These are phyloP conservation scores for Sander vitreus DNA, from an alignment of 2,113 vertebrate genomes.

Conservation along the genomic window DNA sequence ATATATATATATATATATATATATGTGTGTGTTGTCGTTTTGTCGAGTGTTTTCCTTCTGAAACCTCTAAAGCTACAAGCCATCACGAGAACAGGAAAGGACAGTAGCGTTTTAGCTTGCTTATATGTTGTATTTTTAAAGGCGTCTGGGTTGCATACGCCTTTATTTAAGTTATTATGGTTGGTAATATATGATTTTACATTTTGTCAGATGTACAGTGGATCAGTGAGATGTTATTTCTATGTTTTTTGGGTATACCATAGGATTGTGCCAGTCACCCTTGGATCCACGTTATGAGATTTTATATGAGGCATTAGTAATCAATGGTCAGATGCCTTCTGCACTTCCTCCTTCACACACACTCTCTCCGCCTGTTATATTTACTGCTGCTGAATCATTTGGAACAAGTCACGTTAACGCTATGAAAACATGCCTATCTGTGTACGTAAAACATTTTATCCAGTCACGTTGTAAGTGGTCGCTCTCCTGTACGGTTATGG, in stretches of 20 bases:
- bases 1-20: slow-evolving; percentile 61
- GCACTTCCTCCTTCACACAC: slow-evolving; percentile 53
- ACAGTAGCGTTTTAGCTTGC: slow-evolving; percentile 55
- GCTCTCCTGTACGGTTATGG: slow-evolving; percentile 48
- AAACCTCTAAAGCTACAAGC: slow-evolving; percentile 64
- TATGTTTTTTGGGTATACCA: slow-evolving; percentile 28
- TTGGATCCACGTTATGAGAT: slow-evolving; percentile 41
- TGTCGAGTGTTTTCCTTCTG: slow-evolving; percentile 47
- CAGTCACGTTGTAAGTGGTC: slow-evolving; percentile 52
- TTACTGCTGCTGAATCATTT: slow-evolving; percentile 49
- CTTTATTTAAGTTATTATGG: slow-evolving; percentile 83
- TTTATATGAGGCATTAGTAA: slow-evolving; percentile 39
- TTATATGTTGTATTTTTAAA: slow-evolving; percentile 71
- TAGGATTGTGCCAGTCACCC: slow-evolving; percentile 44
- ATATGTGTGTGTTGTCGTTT: slow-evolving; percentile 49
- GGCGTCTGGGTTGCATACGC: slow-evolving; percentile 48
- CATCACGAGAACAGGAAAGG: slow-evolving; percentile 62
- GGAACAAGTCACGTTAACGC: slow-evolving; percentile 36
- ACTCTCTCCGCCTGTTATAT: slow-evolving; percentile 42
- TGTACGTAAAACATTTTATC: slow-evolving; percentile 53
- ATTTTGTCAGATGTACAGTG: slow-evolving; percentile 59
- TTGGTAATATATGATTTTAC: slow-evolving; percentile 59
- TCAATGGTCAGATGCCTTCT: slow-evolving; percentile 27
- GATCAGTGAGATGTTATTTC: slow-evolving; percentile 60
- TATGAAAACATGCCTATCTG: slow-evolving; percentile 37